phyloP scores from a whole-genome alignment of 2,113 vertebrate genomes.

The Pica pica region DNA sequence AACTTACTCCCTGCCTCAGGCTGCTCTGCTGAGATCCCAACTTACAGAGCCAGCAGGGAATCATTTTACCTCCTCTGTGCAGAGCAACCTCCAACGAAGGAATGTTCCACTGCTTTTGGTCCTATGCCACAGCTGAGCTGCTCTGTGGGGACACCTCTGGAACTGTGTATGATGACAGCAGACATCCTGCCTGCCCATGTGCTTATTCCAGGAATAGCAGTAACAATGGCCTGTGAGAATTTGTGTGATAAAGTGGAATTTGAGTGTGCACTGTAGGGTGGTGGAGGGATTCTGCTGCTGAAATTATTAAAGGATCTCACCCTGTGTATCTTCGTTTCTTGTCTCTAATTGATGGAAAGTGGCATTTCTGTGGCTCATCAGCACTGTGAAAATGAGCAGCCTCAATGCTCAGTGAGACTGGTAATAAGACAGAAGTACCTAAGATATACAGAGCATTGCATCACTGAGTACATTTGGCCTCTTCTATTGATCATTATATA shows the following conservation, averaged over 20 bases:
- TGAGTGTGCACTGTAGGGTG: accelerated
- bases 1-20: neutral
- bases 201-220: neutral
- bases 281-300: neutral
- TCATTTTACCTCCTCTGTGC: neutral
- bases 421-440: neutral
- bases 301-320: neutral
- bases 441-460: neutral
- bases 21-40: neutral
- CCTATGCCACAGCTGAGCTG: neutral
- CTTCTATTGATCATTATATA: neutral
- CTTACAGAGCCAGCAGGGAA: neutral
- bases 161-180: neutral
- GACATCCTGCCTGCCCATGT: neutral
- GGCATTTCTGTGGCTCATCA: neutral
- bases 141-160: accelerated
- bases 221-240: neutral
- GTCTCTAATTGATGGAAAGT: neutral
- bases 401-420: neutral
- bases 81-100: neutral
- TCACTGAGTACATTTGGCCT: neutral
- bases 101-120: neutral
- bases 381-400: neutral
- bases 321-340: neutral
- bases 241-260: neutral